Conservation (phyloP, 2,113 vertebrate genomes). For the Nibea coibor region DNA sequence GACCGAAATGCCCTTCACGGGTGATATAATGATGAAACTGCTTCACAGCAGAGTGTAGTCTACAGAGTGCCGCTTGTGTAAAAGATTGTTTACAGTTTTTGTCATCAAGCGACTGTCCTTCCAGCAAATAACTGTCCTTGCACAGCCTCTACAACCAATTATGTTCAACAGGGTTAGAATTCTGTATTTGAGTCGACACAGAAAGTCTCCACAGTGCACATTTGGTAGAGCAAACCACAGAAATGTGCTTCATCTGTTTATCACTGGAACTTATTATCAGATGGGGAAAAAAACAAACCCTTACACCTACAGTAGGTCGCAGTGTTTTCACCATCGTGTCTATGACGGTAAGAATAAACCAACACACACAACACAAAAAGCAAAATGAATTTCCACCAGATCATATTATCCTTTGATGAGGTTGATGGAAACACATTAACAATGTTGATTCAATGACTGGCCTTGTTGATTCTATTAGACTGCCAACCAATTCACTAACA, state of each 20-base stretch:
- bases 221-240: background rate
- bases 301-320: background rate
- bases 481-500: slow-evolving; percentile 36
- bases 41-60: background rate
- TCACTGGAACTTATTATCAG: background rate
- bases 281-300: background rate
- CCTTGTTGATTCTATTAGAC: slow-evolving; percentile 23
- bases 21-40: background rate
- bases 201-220: no score
- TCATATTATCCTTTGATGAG: slow-evolving; percentile 12
- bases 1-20: background rate
- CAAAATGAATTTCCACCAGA: background rate
- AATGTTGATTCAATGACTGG: slow-evolving; percentile 18
- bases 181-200: background rate
- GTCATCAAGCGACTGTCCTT: background rate
- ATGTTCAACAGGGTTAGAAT: background rate
- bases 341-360: background rate
- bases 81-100: background rate
- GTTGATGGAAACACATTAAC: slow-evolving; percentile 14
- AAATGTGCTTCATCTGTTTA: background rate
- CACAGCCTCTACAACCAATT: background rate
- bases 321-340: background rate
- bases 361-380: background rate
- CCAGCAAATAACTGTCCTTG: background rate
- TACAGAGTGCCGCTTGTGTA: background rate